Evolutionary conservation across 1,140 invertebrate species (phyloP).

Genomic region (Aphis craccivora): DNA sequence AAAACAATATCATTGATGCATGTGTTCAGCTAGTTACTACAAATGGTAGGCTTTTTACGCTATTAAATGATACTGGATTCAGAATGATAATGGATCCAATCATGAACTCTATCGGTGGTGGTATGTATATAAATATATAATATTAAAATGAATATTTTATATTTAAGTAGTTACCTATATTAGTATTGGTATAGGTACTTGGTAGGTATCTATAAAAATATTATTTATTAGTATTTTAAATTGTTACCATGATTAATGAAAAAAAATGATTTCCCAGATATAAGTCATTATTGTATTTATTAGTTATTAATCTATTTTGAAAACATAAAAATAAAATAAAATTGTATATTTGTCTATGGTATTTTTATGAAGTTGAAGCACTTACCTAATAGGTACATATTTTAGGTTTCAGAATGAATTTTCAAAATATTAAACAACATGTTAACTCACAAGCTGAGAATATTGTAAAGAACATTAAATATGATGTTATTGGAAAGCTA

Average conservation of each 20-base stretch:
- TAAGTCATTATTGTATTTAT: no score
- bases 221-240: no score
- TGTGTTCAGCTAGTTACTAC: constrained; percentile 12
- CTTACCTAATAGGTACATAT: not conserved
- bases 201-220: no score
- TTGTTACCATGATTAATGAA: no score
- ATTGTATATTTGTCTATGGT: no score
- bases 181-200: no score
- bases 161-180: no score
- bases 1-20: not conserved
- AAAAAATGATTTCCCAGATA: no score
- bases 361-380: no score
- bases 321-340: no score
- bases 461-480: not conserved
- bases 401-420: not conserved
- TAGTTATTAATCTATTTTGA: no score
- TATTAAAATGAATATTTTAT: no score
- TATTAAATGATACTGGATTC: constrained; percentile 22
- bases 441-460: not conserved
- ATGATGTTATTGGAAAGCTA: not conserved
- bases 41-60: not conserved
- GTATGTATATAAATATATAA: not conserved
- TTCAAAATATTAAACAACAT: not conserved
- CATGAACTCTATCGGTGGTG: not conserved
- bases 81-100: constrained; percentile 29